Conservation (phyloP, 2,888 invertebrate genomes). For the Sinotaia quadrata region DNA sequence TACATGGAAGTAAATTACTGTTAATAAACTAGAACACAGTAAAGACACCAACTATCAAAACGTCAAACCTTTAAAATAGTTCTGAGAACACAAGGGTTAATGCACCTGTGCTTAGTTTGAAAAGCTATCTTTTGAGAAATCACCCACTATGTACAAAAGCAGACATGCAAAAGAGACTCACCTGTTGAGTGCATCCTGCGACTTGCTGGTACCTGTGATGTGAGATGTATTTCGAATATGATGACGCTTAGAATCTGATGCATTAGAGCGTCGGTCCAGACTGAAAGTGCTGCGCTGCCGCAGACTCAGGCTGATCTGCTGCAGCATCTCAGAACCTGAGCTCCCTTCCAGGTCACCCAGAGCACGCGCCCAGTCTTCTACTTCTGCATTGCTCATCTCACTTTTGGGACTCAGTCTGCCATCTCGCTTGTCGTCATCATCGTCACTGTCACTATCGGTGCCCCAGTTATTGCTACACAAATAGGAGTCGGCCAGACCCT, state of each 20-base stretch:
- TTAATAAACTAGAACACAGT: too few relatives aligned
- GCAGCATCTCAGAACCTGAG: constrained; percentile 57
- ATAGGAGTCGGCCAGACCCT: constrained; percentile 41
- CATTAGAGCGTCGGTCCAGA: constrained; percentile 43
- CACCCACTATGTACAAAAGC: too few relatives aligned
- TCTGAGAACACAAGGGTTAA: too few relatives aligned
- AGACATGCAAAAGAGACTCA: not conserved
- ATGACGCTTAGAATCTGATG: constrained; percentile 27
- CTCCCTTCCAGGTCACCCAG: constrained; percentile 57
- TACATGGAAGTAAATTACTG: too few relatives aligned
- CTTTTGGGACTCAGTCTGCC: constrained; percentile 42
- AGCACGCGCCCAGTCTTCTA: constrained; percentile 56
- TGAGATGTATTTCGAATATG: constrained; percentile 17
- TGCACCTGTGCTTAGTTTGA: too few relatives aligned
- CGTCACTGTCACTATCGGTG: constrained; percentile 37
- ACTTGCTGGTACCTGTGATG: constrained; percentile 20
- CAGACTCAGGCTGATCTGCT: constrained; percentile 54
- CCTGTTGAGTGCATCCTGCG: constrained; percentile 29
- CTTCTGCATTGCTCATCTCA: constrained; percentile 46
- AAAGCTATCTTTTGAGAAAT: too few relatives aligned
- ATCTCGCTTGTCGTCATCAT: constrained; percentile 47
- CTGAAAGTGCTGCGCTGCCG: constrained; percentile 54
- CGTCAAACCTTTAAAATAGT: too few relatives aligned
- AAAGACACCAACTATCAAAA: too few relatives aligned
- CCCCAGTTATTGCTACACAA: constrained; percentile 37